Percentiles rank a stretch among this genome's conserved stretches.
Evolutionary conservation across 2,113 vertebrate genomes (phyloP).

Genomic region (Brienomyrus longianalis): DNA sequence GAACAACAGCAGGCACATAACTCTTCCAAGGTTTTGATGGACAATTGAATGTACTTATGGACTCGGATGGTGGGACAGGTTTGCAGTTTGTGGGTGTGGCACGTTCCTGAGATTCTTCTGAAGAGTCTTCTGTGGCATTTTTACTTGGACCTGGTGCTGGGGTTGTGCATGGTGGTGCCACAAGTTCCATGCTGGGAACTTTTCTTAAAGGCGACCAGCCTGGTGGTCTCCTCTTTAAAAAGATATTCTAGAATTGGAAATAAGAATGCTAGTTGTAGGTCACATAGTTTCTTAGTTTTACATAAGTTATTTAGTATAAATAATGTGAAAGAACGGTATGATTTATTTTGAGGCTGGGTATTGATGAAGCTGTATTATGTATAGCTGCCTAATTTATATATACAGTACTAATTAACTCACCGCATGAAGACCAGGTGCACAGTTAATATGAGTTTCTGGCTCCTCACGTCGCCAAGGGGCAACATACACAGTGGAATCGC

Average conservation of each 20-base stretch:
- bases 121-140: slow-evolving; percentile 41
- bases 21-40: slow-evolving; percentile 78
- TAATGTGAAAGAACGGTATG: background rate
- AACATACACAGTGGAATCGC: slow-evolving; percentile 60
- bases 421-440: slow-evolving; percentile 34
- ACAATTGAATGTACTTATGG: slow-evolving; percentile 53
- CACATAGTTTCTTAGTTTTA: background rate
- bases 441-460: slow-evolving; percentile 48
- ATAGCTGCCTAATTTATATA: background rate
- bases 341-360: background rate
- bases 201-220: slow-evolving; percentile 63
- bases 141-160: background rate
- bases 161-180: background rate
- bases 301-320: background rate
- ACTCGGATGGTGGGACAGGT: background rate
- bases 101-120: slow-evolving; percentile 56
- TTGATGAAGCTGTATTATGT: background rate
- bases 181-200: background rate
- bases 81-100: slow-evolving; percentile 11
- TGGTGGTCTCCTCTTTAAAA: slow-evolving; percentile 47
- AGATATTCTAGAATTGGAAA: background rate
- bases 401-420: slow-evolving; percentile 34
- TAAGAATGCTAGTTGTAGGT: background rate
- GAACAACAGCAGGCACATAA: slow-evolving; percentile 25
- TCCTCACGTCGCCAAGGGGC: slow-evolving; percentile 57